These are phyloP conservation scores for Meiosimyza platycephala DNA, from an alignment of 2,888 invertebrate genomes.

Conservation along the genomic window DNA sequence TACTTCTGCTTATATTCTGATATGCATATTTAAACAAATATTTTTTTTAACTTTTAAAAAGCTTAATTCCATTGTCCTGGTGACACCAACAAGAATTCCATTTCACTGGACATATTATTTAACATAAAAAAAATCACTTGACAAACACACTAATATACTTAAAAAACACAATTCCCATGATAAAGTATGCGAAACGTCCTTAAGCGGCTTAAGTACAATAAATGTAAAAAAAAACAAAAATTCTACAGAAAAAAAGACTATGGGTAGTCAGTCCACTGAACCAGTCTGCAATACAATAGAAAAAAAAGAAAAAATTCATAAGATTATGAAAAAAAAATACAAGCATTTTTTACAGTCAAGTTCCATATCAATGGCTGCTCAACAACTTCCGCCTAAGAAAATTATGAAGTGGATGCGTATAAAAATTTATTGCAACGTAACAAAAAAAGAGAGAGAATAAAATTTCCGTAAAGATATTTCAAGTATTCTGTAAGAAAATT, in stretches of 20 bases:
- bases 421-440: conserved; percentile 64
- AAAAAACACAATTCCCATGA: conserved; percentile 55
- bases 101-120: conserved; percentile 34
- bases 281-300: conserved; percentile 43
- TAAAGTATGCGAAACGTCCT: conserved; percentile 51
- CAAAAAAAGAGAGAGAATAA: conserved; percentile 48
- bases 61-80: conserved; percentile 44
- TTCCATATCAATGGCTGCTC: conserved; percentile 43
- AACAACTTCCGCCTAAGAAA: conserved; percentile 51
- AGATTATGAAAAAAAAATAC: neutral
- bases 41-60: conserved; percentile 19
- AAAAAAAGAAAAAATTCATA: conserved; percentile 9
- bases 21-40: too few relatives aligned
- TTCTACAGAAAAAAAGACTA: neutral
- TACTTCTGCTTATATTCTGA: too few relatives aligned
- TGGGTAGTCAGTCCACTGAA: conserved; percentile 13
- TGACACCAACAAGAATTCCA: conserved; percentile 46
- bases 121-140: conserved; percentile 18
- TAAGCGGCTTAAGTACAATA: conserved; percentile 40
- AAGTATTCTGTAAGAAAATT: conserved; percentile 13
- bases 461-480: conserved; percentile 26
- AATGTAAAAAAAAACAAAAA: conserved; percentile 15
- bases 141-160: conserved; percentile 44
- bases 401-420: conserved; percentile 64
- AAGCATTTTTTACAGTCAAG: conserved; percentile 25